Evolutionary conservation across 2,113 vertebrate species (phyloP), one percentile per base, ranked within the genome.

Genomic region (Mormyrus iriodes): DNA sequence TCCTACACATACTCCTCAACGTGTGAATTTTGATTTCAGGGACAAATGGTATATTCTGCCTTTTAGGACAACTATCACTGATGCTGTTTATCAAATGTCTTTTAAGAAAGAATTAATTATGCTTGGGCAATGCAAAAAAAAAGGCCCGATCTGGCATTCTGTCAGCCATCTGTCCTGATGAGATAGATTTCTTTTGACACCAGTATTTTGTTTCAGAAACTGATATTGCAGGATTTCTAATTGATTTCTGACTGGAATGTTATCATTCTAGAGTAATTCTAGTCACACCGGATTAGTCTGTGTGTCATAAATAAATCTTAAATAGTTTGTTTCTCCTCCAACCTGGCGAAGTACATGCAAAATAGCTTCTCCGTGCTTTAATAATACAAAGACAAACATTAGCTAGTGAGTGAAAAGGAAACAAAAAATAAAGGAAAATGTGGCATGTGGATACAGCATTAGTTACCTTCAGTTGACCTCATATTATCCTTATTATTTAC

Each of bases 151-250:
- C 82, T 84, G 39, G 39, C 82, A 84, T 24, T 46, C 44, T 48
- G 82, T 44, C 42, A 46, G 35, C 42, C 44, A 44, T 44, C 82
- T 84, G 82, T 48, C 42, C 39, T 48, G 82, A 46, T 48, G 44
- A 39, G 42, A 82, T 82, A 39, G 82, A 46, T 84, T 46, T 48
- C 39, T 84, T 84, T 84, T 84, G 39, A 84, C 82, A 44, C 42
- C 44, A 48, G 82, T 48, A 48, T 46, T 84, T 84, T 10, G 82
- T 84, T 84, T 84, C 82, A n/a, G 82, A 48, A 44, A 84, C 42
- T 84, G 82, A 84, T 84, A 84, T 84, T n/a, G 21, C 73, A 39
- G 73, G 73, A 19, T 79, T 79, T 79, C 73, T 51, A 85, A 86
- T 17, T 53, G 85, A 86, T 53, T 86, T 86, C 49, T 86, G 4